Evolutionary conservation across 1,140 invertebrate genomes (phyloP).

Genomic region (Neodiprion lecontei): DNA sequence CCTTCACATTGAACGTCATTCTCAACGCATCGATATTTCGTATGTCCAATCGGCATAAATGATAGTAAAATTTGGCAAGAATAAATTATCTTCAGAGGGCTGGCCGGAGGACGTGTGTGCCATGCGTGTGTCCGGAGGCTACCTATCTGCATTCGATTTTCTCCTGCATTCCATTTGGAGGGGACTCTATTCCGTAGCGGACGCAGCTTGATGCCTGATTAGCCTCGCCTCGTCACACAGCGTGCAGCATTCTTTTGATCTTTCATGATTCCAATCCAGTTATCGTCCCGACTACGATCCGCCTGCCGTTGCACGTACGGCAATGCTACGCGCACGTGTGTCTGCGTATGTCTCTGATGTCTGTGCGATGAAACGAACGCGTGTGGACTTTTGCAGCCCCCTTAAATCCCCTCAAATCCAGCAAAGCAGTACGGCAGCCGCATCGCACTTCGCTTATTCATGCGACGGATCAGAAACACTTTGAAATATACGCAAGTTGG

Average conservation of each 20-base stretch:
- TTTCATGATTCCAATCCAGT: slow-evolving; percentile 55
- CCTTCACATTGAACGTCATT: too few species aligned
- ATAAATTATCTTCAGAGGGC: too few species aligned
- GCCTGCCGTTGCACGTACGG: too few species aligned
- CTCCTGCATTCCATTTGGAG: background rate
- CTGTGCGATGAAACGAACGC: background rate
- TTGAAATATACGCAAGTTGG: slow-evolving; percentile 13
- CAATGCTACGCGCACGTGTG: too few species aligned
- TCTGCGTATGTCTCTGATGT: too few species aligned
- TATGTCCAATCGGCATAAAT: too few species aligned
- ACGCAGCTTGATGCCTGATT: background rate
- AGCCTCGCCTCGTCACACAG: slow-evolving; percentile 14
- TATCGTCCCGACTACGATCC: slow-evolving; percentile 26
- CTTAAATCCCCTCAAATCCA: too few species aligned
- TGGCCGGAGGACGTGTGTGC: too few species aligned
- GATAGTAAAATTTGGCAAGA: too few species aligned
- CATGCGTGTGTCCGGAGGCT: background rate
- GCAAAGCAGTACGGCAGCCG: background rate
- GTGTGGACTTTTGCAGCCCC: background rate
- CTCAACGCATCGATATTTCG: too few species aligned
- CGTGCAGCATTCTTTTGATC: slow-evolving; percentile 51
- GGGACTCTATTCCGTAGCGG: background rate
- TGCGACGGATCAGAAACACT: slow-evolving; percentile 42
- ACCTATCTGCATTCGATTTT: background rate
- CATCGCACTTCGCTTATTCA: background rate